phyloP scores from a whole-genome alignment of 1,140 invertebrate genomes.

The Lineus longissimus region DNA sequence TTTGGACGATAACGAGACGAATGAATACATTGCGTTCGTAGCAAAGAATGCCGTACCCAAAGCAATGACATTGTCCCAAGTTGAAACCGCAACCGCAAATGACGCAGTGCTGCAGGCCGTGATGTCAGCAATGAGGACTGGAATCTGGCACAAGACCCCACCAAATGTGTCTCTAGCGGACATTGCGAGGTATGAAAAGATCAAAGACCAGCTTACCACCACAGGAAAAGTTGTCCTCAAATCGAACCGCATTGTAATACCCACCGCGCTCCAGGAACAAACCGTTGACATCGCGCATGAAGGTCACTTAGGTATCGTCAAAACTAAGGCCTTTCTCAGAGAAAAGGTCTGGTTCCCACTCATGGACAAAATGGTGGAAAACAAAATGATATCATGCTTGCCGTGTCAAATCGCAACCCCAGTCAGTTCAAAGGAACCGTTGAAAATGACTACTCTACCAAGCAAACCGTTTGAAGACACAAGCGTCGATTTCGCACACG shows the following conservation, averaged over 20 bases:
- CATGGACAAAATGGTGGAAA: slow-evolving; percentile 35
- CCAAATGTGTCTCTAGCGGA: background rate
- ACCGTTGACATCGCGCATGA: slow-evolving; percentile 28
- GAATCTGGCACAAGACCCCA: background rate
- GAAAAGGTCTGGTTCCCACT: slow-evolving; percentile 42
- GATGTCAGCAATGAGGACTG: background rate
- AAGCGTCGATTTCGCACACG: slow-evolving; percentile 26
- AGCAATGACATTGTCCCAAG: background rate
- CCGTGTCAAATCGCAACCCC: slow-evolving; percentile 26
- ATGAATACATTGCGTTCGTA: background rate
- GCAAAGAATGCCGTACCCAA: background rate
- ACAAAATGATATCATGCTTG: slow-evolving; percentile 26
- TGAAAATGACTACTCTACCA: slow-evolving; percentile 22
- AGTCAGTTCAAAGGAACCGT: slow-evolving; percentile 24
- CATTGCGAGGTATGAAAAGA: background rate
- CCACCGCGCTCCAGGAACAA: slow-evolving; percentile 17
- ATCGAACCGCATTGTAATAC: slow-evolving; percentile 25
- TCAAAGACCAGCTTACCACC: background rate
- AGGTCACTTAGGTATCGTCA: slow-evolving; percentile 29
- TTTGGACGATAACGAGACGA: background rate
- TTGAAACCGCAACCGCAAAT: background rate
- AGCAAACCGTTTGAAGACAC: slow-evolving; percentile 24
- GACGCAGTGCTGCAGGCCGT: background rate
- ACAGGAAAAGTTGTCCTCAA: background rate
- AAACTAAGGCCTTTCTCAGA: slow-evolving; percentile 34